Evolutionary conservation across 2,888 invertebrate species (phyloP).

Genomic region (Cremastinae sp.): DNA sequence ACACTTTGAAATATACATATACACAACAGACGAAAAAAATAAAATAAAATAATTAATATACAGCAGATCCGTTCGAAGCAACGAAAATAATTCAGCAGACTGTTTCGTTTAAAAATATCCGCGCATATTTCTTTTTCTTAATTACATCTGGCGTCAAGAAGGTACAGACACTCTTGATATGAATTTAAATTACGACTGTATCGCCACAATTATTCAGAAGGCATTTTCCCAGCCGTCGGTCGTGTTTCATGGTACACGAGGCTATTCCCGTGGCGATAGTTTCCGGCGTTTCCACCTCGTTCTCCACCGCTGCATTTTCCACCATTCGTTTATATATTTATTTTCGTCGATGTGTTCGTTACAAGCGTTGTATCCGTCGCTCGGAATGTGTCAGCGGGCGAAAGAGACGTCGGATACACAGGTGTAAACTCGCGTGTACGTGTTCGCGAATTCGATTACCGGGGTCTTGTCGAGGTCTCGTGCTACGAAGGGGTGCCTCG

Average conservation of each 20-base stretch:
- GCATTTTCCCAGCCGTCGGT: slow-evolving; percentile 38
- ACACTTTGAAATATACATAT: no score
- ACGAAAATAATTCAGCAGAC: no score
- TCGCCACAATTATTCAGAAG: slow-evolving; percentile 33
- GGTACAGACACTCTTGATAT: slow-evolving; percentile 2
- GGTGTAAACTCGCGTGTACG: slow-evolving; percentile 41
- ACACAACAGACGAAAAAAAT: no score
- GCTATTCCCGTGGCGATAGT: slow-evolving; percentile 55
- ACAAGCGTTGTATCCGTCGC: slow-evolving; percentile 3
- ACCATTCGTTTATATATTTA: slow-evolving; percentile 12
- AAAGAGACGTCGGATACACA: slow-evolving; percentile 39
- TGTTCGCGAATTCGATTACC: slow-evolving; percentile 67
- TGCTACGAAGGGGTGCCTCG: slow-evolving; percentile 8
- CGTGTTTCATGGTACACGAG: slow-evolving; percentile 4
- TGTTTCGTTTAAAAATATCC: no score
- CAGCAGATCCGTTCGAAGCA: not conserved
- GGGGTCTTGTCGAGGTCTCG: slow-evolving; percentile 65
- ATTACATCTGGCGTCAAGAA: no score
- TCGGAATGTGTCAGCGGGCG: not conserved
- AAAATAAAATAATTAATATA: slow-evolving; percentile 4
- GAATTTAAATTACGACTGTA: slow-evolving; percentile 43
- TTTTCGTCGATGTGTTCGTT: not conserved
- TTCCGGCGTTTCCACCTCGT: slow-evolving; percentile 54
- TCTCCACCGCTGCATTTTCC: slow-evolving; percentile 39
- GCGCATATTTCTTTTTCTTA: no score